phyloP scores from a whole-genome alignment of 2,888 invertebrate species.

The Trissoscelio sp. region DNA sequence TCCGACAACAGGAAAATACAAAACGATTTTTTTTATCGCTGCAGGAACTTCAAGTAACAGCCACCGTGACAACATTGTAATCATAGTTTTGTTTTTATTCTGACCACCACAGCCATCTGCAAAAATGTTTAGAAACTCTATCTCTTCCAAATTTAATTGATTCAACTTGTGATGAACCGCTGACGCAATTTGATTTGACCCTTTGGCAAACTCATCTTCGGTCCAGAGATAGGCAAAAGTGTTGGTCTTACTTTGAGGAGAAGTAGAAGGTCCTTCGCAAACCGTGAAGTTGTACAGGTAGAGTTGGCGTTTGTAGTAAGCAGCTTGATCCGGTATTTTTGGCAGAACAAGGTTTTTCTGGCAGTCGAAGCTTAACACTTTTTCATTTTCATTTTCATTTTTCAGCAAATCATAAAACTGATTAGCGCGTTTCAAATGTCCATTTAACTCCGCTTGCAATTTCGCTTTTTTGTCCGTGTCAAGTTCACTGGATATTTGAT shows the following conservation, averaged over 20 bases:
- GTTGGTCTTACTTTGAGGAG: neutral
- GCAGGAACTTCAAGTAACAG: neutral
- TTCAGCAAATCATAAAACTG: too few relatives aligned
- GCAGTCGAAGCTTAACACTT: conserved; percentile 12
- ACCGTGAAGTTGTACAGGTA: conserved; percentile 21
- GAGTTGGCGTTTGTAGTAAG: conserved; percentile 18
- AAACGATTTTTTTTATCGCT: too few relatives aligned
- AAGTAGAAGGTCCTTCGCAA: conserved; percentile 1
- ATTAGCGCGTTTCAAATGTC: too few relatives aligned
- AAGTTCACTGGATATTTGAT: neutral
- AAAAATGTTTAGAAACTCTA: neutral
- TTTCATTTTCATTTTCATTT: neutral
- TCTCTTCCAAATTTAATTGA: neutral
- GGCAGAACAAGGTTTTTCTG: conserved; percentile 18
- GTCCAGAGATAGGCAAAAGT: neutral
- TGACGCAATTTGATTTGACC: conserved; percentile 8
- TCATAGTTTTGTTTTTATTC: neutral
- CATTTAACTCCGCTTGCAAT: too few relatives aligned
- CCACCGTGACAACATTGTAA: neutral
- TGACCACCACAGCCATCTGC: neutral
- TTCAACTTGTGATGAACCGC: neutral
- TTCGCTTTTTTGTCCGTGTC: too few relatives aligned
- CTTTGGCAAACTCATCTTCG: neutral
- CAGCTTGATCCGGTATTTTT: conserved; percentile 25
- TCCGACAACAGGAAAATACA: neutral